Evolutionary conservation across 1,140 invertebrate species (phyloP), one percentile per base, ranked within the genome.

Genomic region (Heliconius hewitsoni): DNA sequence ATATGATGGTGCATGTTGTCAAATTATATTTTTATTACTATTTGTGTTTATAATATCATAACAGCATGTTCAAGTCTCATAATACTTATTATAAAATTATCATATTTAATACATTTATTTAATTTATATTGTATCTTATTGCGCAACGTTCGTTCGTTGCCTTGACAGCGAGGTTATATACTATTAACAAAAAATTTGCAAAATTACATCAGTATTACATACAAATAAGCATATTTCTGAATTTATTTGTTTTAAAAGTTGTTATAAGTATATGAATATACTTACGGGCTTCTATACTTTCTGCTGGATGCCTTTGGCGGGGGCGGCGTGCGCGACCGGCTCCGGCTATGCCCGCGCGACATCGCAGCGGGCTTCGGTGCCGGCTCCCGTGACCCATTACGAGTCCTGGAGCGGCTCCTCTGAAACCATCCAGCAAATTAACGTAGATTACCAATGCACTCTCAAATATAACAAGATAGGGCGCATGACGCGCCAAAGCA

Each of bases 351-450:
- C 19, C 90, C 93, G n/a, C 93, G 89, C n/a, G 94, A 93, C 92
- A 94, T 93, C 50, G 83, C 86, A 39, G 86, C 81, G 37, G 90
- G 85, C 82, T 95, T 95, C 30, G 89, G 89, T 55, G 83, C 88
- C 23, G 89, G 90, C 84, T 94, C 93, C 73, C 93, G 87, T 37
- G 94, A 95, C 39, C 94, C 94, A 89, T 95, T 94, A 55, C 91
- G 90, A 57, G 93, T 94, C 78, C 94, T 90, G 71, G 94, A 94
- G 55, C 91, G 90, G 87, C 94, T 95, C 82, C 94, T 93, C 94
- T 95, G 91, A 83, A 93, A 93, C 83, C 81, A 79, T 71, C 42
- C 80, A 81, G 87, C 80, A 74, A 81, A 81, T 76, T 80, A 79
- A 70, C 34, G 57, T 90, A 86, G 85, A 83, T 86, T 72, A 84